Base-by-base conservation (phyloP, 2,888 invertebrate genomes). In the Hirtodrosophila histrioides region DNA sequence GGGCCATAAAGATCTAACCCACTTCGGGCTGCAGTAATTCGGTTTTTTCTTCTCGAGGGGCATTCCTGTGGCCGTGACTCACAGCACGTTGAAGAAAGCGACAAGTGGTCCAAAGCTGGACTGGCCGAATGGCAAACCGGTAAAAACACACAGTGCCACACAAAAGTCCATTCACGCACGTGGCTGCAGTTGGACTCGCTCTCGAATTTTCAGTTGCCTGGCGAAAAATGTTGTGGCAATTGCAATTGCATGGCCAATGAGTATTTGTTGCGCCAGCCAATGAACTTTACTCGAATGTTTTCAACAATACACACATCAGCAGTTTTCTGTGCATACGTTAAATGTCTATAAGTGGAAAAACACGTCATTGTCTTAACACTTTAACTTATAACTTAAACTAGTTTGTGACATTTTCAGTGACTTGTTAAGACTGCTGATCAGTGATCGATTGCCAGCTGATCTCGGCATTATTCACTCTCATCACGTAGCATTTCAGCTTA, bases 41-140 rank as follows among this genome's bases (percentile, higher is more conserved):
- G 11, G 12, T 39, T 12, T 39, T 39, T 6, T 2, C 11, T 29
- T 33, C 10, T 49, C 17, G 11, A 17, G 56, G 63, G 82, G 72
- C 81, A 86, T 82, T 86, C 81, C 80, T 74, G 65, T 23, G 67
- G 48, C 37, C 40, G 23, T 81, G 81, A 81, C 64, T 81, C 81
- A 81, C 43, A 37, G 23, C 53, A 23, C 36, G 63, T 41, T 39
- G 58, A 75, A 61, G 58, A 81, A 80, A 80, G 80, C 60, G 60
- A 46, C 69, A 63, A 72, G 57, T 75, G 80, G 72, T 48, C 67
- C 69, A 67, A 37, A 45, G 63, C 53, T 74, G 84, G 75, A 62
- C 78, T 40, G 50, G 33, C 23, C 36, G 43, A 12, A 39, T 12
- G 35, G n/a, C 10, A 71, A 86, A 86, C 87, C 87, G 72, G 87